Base-by-base conservation (phyloP, 1,140 invertebrate genomes). In the Rhynchophorus ferrugineus region DNA sequence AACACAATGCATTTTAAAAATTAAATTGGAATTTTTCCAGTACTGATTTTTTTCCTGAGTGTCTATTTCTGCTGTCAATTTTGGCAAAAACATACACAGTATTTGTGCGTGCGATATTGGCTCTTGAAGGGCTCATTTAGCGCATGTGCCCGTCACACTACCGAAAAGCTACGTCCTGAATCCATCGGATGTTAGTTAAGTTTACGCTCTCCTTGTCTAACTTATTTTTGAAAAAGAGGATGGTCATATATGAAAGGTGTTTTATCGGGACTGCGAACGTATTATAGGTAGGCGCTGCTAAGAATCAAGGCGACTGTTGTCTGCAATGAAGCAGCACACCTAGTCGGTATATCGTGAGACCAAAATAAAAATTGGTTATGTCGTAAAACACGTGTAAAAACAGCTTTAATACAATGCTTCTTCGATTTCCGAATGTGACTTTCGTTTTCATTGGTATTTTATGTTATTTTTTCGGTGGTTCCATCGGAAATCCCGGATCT, bases 361-460 rank as follows among this genome's bases (percentile, higher is more conserved):
- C 51, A 48, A 59, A 49, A 54, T 50, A 59, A 58, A 49, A 58
- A 60, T 59, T 54, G 58, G 61, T 62, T 61, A 61, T 62, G 59
- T 56, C 61, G 57, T 62, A 62, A 60, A 62, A 57, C 57, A 61
- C 61, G 61, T 62, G 59, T 19, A 44, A 53, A n/a, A 50, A 49
- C 35, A 29, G 46, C 38, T 24, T 41, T 36, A 47, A 42, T 37
- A 55, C 18, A 48, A 62, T 62, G 61, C 46, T 61, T 48, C 53
- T 59, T 14, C 54, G 49, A 51, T 58, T 57, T 51, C 38, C 44
- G 22, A 52, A 45, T 36, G 44, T 50, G 56, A 47, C 46, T 37
- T 22, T 57, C 53, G 34, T 56, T 54, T 51, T 47, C 44, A 56
- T 45, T 55, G 41, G 56, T 42, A 38, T 58, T 59, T 59, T 62